These are phyloP conservation scores for Lithobius niger DNA, from an alignment of 1,140 invertebrate species.

Conservation along the genomic window DNA sequence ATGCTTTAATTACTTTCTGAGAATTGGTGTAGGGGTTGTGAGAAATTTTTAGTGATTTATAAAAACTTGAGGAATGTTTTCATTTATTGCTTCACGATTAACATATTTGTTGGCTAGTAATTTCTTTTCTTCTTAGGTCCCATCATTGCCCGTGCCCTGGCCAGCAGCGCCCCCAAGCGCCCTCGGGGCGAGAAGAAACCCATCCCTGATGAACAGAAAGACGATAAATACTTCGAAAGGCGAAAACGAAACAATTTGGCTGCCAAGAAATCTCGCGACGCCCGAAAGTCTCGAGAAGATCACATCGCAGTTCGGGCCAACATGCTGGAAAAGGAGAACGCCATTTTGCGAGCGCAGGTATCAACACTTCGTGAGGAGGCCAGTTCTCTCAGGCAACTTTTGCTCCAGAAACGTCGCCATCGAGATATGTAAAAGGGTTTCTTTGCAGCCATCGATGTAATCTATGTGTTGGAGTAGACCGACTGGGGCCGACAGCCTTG, in stretches of 20 bases:
- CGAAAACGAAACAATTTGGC: constrained; percentile 76
- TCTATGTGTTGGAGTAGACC: too few species aligned
- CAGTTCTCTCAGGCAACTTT: constrained; percentile 48
- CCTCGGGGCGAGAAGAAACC: constrained; percentile 70
- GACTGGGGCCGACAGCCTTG: too few species aligned
- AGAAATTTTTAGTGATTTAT: background rate
- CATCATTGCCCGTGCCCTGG: constrained; percentile 27
- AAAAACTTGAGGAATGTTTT: background rate
- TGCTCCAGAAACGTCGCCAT: constrained; percentile 26
- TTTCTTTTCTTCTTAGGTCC: constrained; percentile 5
- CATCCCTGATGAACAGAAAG: constrained; percentile 71
- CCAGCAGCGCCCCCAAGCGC: constrained; percentile 34
- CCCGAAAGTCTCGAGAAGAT: constrained; percentile 31
- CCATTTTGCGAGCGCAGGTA: constrained; percentile 62
- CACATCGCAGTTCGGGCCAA: constrained; percentile 64
- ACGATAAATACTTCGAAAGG: constrained; percentile 76
- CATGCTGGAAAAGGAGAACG: constrained; percentile 71
- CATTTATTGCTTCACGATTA: background rate
- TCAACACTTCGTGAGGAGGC: constrained; percentile 64
- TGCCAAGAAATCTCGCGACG: constrained; percentile 41
- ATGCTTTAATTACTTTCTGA: too few species aligned
- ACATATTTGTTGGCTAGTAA: background rate
- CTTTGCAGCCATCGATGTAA: too few species aligned
- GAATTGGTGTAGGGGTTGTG: background rate
- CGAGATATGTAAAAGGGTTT: too few species aligned